phyloP scores from a whole-genome alignment of 2,797 vertebrate species.

The Myiothlypis coronata region DNA sequence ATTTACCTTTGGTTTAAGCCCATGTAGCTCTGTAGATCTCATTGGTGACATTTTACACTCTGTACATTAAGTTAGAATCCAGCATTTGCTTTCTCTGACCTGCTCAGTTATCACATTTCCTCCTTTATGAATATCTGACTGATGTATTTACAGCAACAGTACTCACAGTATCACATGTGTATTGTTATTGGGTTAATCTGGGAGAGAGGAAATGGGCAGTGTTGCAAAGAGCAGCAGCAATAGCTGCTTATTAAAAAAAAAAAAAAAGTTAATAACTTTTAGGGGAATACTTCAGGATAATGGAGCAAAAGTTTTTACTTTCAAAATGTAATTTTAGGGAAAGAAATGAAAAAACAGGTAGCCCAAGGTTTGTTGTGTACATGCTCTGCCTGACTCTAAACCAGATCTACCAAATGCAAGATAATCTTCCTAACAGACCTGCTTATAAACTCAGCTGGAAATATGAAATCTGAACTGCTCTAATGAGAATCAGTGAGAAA shows the following conservation, averaged over 20 bases:
- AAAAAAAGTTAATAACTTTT: not conserved
- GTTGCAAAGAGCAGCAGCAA: not conserved
- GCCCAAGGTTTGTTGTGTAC: accelerated
- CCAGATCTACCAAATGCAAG: not conserved
- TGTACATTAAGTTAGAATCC: not conserved
- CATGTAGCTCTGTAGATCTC: not conserved
- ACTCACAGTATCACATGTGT: not conserved
- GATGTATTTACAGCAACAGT: not conserved
- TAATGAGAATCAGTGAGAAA: not conserved
- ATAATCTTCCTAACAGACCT: not conserved
- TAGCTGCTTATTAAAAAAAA: not conserved
- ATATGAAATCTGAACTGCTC: not conserved
- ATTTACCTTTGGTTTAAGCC: not conserved
- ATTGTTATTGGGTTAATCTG: not conserved
- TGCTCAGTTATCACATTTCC: not conserved
- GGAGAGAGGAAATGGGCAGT: not conserved
- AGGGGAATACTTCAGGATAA: not conserved
- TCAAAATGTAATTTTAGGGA: not conserved
- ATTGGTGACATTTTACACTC: not conserved
- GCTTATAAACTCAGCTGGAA: not conserved
- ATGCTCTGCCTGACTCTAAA: not conserved
- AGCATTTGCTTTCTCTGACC: not conserved
- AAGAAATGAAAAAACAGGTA: not conserved
- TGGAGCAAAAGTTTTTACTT: not conserved
- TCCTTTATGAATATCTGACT: not conserved